These are phyloP conservation scores for Agriopis leucophaearia DNA, from an alignment of 2,888 invertebrate genomes.

Conservation along the genomic window DNA sequence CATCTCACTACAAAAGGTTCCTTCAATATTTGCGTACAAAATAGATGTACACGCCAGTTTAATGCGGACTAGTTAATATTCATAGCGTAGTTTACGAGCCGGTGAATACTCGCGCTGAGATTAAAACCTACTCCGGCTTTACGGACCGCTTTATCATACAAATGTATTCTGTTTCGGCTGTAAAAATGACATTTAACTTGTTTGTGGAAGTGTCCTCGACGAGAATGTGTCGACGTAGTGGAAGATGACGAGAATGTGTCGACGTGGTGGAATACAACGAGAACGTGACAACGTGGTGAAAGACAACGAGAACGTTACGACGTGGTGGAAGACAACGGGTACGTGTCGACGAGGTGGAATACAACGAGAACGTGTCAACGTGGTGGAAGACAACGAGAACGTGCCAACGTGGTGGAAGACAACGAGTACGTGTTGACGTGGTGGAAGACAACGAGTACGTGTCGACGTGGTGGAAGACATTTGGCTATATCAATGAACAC, in stretches of 20 bases:
- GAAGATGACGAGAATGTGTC: no score
- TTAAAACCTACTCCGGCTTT: conserved; percentile 25
- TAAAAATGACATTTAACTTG: conserved; percentile 30
- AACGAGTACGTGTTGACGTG: no score
- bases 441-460: no score
- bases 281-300: no score
- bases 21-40: background rate
- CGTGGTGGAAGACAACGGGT: no score
- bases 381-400: no score
- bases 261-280: background rate
- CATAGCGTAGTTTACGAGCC: conserved; percentile 22
- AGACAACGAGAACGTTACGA: no score
- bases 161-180: conserved; percentile 22
- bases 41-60: background rate
- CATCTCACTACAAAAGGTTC: background rate
- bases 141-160: conserved; percentile 21
- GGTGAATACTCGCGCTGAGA: conserved; percentile 11
- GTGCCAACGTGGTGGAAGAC: no score
- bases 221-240: no score
- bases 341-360: no score
- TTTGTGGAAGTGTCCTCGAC: conserved; percentile 6
- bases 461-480: no score
- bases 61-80: conserved; percentile 18
- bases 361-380: no score
- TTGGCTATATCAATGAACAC: background rate